Conservation (phyloP, 1,140 invertebrate genomes). For the Physella acuta region DNA sequence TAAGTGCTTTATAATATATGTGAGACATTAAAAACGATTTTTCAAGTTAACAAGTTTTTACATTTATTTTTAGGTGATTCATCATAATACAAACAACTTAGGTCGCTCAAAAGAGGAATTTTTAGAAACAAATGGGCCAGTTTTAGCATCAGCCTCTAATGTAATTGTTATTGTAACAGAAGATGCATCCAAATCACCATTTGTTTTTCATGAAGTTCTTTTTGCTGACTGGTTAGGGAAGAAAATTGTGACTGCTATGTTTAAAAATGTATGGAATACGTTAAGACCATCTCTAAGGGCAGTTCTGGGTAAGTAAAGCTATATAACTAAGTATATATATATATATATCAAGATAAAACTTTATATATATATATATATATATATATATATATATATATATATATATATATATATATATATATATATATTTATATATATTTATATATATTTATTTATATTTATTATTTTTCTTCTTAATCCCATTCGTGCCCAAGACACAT, state of each 20-base stretch:
- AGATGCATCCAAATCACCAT: slow-evolving; percentile 44
- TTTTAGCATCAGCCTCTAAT: slow-evolving; percentile 48
- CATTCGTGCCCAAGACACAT: too few species aligned
- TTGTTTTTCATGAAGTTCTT: slow-evolving; percentile 56
- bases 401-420: too few species aligned
- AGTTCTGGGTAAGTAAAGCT: slow-evolving; percentile 46
- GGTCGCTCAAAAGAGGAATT: slow-evolving; percentile 58
- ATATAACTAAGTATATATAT: too few species aligned
- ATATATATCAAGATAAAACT: too few species aligned
- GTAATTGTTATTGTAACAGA: slow-evolving; percentile 54
- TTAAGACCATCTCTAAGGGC: slow-evolving; percentile 50
- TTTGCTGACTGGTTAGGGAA: slow-evolving; percentile 60
- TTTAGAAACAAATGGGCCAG: slow-evolving; percentile 52
- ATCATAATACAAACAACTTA: slow-evolving; percentile 54
- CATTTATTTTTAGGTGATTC: slow-evolving; percentile 44
- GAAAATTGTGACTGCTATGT: slow-evolving; percentile 54
- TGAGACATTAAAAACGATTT: too few species aligned
- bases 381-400: too few species aligned
- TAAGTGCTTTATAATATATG: too few species aligned
- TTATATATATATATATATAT: too few species aligned
- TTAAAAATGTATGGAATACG: slow-evolving; percentile 53
- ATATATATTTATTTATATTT: too few species aligned
- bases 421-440: too few species aligned
- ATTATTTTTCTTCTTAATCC: too few species aligned
- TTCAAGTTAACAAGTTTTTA: too few species aligned